Percentiles rank a stretch among this genome's conserved stretches.
Evolutionary conservation across 1,140 invertebrate species (phyloP).

Genomic region (Battus philenor): DNA sequence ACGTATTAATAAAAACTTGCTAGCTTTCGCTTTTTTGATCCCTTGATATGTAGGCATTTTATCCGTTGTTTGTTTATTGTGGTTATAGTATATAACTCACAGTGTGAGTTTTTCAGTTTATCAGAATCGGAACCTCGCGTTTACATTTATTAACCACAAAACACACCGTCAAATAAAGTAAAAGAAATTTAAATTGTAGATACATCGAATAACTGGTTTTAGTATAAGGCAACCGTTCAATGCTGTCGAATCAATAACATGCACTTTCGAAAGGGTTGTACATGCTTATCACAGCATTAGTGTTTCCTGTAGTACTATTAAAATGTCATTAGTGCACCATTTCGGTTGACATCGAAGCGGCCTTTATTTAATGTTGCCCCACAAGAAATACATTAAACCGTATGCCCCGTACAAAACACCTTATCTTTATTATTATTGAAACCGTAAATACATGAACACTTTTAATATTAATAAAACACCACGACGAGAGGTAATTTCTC

Average conservation of each 20-base stretch:
- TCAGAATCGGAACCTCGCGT: too few relatives aligned
- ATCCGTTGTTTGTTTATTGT: too few relatives aligned
- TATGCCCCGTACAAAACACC: conserved; percentile 8
- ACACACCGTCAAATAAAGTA: too few relatives aligned
- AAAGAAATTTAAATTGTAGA: too few relatives aligned
- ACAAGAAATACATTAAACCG: conserved; percentile 27
- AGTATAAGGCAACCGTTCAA: too few relatives aligned
- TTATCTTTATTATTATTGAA: conserved; percentile 5
- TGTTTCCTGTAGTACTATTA: conserved; percentile 44
- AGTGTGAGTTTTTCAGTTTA: too few relatives aligned
- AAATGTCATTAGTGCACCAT: conserved; percentile 50
- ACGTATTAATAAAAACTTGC: too few relatives aligned
- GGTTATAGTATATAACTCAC: too few relatives aligned
- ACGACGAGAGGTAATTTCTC: background rate
- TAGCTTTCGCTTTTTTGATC: too few relatives aligned
- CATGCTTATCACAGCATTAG: conserved; percentile 28
- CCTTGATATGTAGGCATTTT: too few relatives aligned
- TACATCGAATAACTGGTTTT: too few relatives aligned
- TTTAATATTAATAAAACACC: conserved; percentile 1
- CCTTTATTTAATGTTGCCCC: conserved; percentile 23
- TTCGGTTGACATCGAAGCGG: conserved; percentile 37
- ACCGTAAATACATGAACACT: background rate
- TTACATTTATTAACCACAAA: too few relatives aligned
- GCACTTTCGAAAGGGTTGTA: conserved; percentile 8
- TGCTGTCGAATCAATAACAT: conserved; percentile 2